Percentiles rank a stretch among this genome's conserved stretches.
Evolutionary conservation across 53 echinoderm and acorn worm genomes (phyloP).

Genomic region (Hippasteria phrygiana): DNA sequence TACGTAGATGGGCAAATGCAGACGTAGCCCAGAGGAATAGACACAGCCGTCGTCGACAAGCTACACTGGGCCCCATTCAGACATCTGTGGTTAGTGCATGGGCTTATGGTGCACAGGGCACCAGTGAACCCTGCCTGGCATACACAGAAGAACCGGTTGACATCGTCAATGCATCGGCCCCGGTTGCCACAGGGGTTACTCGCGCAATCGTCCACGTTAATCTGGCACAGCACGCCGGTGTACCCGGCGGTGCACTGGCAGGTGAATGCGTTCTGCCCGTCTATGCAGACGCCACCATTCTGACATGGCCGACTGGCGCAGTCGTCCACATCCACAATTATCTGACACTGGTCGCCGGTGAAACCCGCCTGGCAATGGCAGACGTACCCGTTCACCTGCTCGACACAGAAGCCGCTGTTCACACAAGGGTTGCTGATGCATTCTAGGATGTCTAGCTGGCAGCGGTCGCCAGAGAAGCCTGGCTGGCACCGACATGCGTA

Average conservation of each 20-base stretch:
- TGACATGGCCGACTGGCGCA: constrained; percentile 81
- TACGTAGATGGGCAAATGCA: constrained; percentile 20
- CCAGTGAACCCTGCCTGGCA: constrained; percentile 62
- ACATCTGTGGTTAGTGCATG: constrained; percentile 63
- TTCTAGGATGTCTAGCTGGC: constrained; percentile 50
- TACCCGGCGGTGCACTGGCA: constrained; percentile 85
- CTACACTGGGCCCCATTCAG: constrained; percentile 67
- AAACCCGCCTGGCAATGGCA: constrained; percentile 67
- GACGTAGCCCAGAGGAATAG: not conserved
- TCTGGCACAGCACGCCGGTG: constrained; percentile 74
- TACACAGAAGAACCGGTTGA: constrained; percentile 50
- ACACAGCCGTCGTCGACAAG: not conserved
- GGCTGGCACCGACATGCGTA: constrained; percentile 45
- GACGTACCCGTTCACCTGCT: constrained; percentile 62
- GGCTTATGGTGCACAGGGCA: constrained; percentile 37
- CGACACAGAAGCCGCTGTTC: constrained; percentile 63
- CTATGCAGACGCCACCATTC: constrained; percentile 82
- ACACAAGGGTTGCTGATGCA: constrained; percentile 61
- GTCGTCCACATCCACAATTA: constrained; percentile 63
- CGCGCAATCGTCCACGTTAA: constrained; percentile 57
- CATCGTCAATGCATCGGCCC: constrained; percentile 29
- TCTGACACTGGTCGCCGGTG: constrained; percentile 33
- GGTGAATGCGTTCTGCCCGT: constrained; percentile 69
- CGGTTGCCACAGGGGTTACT: constrained; percentile 50
- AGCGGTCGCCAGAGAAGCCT: constrained; percentile 44